phyloP scores from a whole-genome alignment of 2,888 invertebrate species.

The Lasioglossum oenotherae region DNA sequence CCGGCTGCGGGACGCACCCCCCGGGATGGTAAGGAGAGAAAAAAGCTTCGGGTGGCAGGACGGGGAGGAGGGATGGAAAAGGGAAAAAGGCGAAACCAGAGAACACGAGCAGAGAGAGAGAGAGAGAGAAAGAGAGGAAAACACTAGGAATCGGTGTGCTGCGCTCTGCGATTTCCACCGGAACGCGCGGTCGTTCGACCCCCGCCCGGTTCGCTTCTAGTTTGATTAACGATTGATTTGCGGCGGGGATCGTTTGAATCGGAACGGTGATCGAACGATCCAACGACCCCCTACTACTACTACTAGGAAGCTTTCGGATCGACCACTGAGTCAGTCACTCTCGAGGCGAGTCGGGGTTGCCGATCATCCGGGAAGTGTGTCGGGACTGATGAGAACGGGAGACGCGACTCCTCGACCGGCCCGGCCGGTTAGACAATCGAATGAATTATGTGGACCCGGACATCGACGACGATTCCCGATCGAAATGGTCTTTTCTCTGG shows the following conservation, averaged over 20 bases:
- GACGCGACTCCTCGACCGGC: conserved; percentile 10
- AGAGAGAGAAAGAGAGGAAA: not conserved
- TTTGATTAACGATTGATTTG: conserved; percentile 66
- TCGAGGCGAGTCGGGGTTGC: not conserved
- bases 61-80: not conserved
- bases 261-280: conserved; percentile 23
- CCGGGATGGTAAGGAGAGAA: not conserved
- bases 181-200: conserved; percentile 42
- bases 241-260: conserved; percentile 28
- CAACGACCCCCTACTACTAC: not conserved
- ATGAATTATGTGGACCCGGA: conserved; percentile 31
- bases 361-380: conserved; percentile 11
- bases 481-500: conserved; percentile 1
- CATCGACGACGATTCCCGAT: not conserved
- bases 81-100: conserved; percentile 20
- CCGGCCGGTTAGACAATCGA: conserved; percentile 10
- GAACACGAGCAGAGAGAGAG: not conserved
- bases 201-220: conserved; percentile 19
- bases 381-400: conserved; percentile 16
- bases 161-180: conserved; percentile 55
- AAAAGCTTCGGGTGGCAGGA: not conserved
- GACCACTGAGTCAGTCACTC: not conserved
- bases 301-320: not conserved
- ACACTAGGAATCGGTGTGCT: conserved; percentile 15
- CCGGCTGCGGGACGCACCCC: not conserved